phyloP scores from a whole-genome alignment of 2,113 vertebrate species.

The Fregetta grallaria region DNA sequence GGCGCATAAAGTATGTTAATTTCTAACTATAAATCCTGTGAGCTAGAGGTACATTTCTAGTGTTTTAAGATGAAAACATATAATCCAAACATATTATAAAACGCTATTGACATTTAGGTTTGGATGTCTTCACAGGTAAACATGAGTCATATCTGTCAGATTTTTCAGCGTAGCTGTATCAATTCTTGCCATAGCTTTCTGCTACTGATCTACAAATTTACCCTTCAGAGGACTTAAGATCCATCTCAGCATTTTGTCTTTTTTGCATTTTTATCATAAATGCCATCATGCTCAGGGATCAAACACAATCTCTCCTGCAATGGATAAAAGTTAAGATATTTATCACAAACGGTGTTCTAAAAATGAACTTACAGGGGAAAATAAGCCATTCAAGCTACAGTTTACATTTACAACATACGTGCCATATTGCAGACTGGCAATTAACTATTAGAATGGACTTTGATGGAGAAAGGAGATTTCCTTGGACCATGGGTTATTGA shows the following conservation, averaged over 20 bases:
- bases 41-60: neutral
- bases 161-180: neutral
- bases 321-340: neutral
- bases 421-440: neutral
- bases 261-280: conserved; percentile 5
- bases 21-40: neutral
- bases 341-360: neutral
- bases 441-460: neutral
- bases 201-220: neutral
- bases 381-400: neutral
- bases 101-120: conserved; percentile 12
- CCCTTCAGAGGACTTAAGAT: neutral
- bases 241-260: neutral
- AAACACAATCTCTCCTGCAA: neutral
- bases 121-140: neutral
- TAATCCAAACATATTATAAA: neutral
- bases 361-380: neutral
- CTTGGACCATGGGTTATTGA: neutral
- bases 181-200: neutral
- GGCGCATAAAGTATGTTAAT: neutral
- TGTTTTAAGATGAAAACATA: neutral
- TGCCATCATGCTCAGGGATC: neutral
- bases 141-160: neutral
- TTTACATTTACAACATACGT: neutral
- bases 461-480: neutral